These are phyloP conservation scores for Percopsis omiscomaycus DNA, from an alignment of 2,797 vertebrate genomes.

Conservation along the genomic window DNA sequence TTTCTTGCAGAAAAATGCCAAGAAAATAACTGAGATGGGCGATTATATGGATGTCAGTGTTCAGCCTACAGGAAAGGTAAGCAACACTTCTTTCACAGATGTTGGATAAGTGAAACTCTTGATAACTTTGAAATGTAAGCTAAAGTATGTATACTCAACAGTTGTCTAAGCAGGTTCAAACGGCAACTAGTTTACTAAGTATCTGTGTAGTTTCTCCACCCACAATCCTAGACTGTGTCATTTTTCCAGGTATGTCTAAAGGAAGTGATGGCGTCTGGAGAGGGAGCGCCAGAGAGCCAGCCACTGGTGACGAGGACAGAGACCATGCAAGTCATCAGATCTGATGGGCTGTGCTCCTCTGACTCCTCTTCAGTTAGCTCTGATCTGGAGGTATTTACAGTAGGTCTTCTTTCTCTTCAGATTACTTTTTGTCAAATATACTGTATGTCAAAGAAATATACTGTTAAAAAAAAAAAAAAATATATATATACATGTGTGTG, in stretches of 20 bases:
- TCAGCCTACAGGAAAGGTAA: conserved; percentile 76
- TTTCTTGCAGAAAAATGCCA: conserved; percentile 48
- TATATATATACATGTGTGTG: too few species aligned
- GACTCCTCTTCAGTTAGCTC: conserved; percentile 78
- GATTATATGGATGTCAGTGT: conserved; percentile 79
- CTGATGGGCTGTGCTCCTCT: conserved; percentile 65
- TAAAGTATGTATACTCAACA: background rate
- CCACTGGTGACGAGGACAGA: conserved; percentile 31
- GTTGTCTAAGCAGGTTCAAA: background rate
- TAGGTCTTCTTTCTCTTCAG: background rate
- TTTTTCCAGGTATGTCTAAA: conserved; percentile 62
- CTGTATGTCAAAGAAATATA: background rate
- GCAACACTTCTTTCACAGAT: conserved; percentile 7
- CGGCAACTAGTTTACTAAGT: background rate
- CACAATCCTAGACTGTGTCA: conserved; percentile 3
- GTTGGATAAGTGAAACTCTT: background rate
- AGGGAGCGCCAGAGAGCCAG: conserved; percentile 38
- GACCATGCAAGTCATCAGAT: conserved; percentile 59
- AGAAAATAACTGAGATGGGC: conserved; percentile 69
- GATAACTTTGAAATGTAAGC: background rate
- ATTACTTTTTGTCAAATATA: too few species aligned
- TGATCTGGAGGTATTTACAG: conserved; percentile 81
- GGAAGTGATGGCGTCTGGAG: conserved; percentile 62
- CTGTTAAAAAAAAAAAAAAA: too few species aligned
- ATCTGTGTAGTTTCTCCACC: background rate